These are phyloP conservation scores for Pseudolycoriella hygida DNA, from an alignment of 2,888 invertebrate genomes.

Conservation along the genomic window DNA sequence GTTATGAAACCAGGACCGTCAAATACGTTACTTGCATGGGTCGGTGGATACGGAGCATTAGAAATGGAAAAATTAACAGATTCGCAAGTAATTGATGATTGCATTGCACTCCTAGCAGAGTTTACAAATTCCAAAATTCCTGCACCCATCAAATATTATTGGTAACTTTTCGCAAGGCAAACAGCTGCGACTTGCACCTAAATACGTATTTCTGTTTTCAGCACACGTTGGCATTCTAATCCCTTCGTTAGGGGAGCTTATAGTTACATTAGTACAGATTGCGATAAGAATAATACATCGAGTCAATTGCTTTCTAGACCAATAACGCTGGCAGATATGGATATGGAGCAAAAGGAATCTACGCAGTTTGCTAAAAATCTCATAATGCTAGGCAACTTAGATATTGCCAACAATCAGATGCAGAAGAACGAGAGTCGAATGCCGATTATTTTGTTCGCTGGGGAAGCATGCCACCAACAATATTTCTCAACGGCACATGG, in stretches of 20 bases:
- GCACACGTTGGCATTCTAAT: slow-evolving; percentile 38
- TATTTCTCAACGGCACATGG: slow-evolving; percentile 51
- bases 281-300: slow-evolving; percentile 23
- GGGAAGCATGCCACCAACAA: slow-evolving; percentile 40
- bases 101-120: slow-evolving; percentile 31
- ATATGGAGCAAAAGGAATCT: neutral
- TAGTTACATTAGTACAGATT: slow-evolving; percentile 34
- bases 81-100: slow-evolving; percentile 32
- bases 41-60: slow-evolving; percentile 41
- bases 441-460: slow-evolving; percentile 39
- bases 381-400: neutral
- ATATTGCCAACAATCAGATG: neutral
- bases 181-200: neutral
- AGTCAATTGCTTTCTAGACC: slow-evolving; percentile 28
- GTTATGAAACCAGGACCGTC: slow-evolving; percentile 31
- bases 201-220: slow-evolving; percentile 13
- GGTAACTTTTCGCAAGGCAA: slow-evolving; percentile 21
- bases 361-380: neutral
- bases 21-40: slow-evolving; percentile 43
- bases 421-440: neutral
- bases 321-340: slow-evolving; percentile 18
- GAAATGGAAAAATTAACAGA: slow-evolving; percentile 35
- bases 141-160: slow-evolving; percentile 27
- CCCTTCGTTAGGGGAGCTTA: slow-evolving; percentile 39
- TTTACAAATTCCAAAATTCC: slow-evolving; percentile 34